Percentiles rank a stretch among this genome's conserved stretches.
phyloP scores from a whole-genome alignment of 2,888 invertebrate species.

The Sipha maydis region DNA sequence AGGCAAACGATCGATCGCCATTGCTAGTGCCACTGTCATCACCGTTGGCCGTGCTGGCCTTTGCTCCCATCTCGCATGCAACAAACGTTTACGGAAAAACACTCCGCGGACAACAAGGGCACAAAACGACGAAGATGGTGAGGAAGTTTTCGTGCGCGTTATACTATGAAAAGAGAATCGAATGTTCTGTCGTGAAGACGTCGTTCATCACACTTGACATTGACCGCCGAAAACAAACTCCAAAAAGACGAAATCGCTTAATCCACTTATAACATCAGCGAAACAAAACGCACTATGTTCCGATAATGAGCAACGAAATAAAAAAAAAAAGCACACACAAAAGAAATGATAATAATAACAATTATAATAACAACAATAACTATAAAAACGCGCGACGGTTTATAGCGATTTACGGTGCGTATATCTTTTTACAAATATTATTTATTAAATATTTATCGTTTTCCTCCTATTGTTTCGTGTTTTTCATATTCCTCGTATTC shows the following conservation, averaged over 20 bases:
- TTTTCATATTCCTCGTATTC: not conserved
- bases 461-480: not conserved
- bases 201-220: slow-evolving; percentile 24
- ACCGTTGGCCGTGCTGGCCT: slow-evolving; percentile 83
- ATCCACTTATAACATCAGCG: not conserved
- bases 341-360: not conserved
- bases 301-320: not conserved
- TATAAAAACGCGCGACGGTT: not conserved
- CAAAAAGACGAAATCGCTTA: not conserved
- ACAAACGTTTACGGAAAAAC: not conserved
- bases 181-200: not conserved
- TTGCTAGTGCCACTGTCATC: slow-evolving; percentile 76
- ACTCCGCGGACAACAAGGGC: slow-evolving; percentile 3
- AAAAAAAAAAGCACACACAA: not conserved
- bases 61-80: slow-evolving; percentile 77
- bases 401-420: not conserved
- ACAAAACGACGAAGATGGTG: not conserved
- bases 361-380: no score
- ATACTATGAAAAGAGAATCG: not conserved
- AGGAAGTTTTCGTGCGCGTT: not conserved
- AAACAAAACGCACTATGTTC: not conserved
- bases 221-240: slow-evolving; percentile 2
- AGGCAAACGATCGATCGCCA: slow-evolving; percentile 80
- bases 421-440: not conserved
- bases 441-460: not conserved